A percentile compares a stretch with the other conserved stretches of the same genome.
phyloP scores from a whole-genome alignment of 2,888 invertebrate species.

The Automeris io region DNA sequence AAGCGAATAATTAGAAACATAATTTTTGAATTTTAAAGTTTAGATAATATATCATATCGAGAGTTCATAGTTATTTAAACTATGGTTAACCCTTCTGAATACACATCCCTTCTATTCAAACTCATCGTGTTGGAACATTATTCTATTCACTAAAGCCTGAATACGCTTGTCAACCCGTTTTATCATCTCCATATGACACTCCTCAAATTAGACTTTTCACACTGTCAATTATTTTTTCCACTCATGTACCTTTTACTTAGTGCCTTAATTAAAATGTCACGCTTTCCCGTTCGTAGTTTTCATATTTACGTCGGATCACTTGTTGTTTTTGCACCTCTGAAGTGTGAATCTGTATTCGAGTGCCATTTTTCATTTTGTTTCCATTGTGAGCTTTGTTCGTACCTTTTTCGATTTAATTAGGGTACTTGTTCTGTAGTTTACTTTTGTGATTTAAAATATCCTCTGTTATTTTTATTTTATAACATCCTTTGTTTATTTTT shows the following conservation, averaged over 20 bases:
- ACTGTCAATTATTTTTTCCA: conserved; percentile 51
- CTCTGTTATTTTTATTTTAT: conserved; percentile 8
- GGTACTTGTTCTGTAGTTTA: conserved; percentile 20
- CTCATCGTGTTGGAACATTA: conserved; percentile 46
- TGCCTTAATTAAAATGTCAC: conserved; percentile 72
- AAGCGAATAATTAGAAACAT: too few relatives aligned
- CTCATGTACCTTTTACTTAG: conserved; percentile 53
- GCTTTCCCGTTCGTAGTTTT: conserved; percentile 36
- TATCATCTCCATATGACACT: conserved; percentile 52
- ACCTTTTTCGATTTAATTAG: conserved; percentile 53
- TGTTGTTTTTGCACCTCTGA: conserved; percentile 69
- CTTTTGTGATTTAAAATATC: conserved; percentile 11
- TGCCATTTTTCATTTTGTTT: conserved; percentile 41
- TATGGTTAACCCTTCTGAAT: conserved; percentile 18
- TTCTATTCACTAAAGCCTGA: conserved; percentile 45
- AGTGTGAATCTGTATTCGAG: conserved; percentile 59
- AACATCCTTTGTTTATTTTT: neutral
- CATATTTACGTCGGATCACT: conserved; percentile 39
- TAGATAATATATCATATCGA: conserved; percentile 15
- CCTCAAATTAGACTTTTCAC: conserved; percentile 62
- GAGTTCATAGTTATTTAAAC: conserved; percentile 21
- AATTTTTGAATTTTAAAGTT: too few relatives aligned
- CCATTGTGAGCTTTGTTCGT: conserved; percentile 35
- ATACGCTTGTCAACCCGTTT: conserved; percentile 36
- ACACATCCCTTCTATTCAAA: conserved; percentile 36